phyloP scores from a whole-genome alignment of 2,797 vertebrate species.

The Amblyraja radiata region DNA sequence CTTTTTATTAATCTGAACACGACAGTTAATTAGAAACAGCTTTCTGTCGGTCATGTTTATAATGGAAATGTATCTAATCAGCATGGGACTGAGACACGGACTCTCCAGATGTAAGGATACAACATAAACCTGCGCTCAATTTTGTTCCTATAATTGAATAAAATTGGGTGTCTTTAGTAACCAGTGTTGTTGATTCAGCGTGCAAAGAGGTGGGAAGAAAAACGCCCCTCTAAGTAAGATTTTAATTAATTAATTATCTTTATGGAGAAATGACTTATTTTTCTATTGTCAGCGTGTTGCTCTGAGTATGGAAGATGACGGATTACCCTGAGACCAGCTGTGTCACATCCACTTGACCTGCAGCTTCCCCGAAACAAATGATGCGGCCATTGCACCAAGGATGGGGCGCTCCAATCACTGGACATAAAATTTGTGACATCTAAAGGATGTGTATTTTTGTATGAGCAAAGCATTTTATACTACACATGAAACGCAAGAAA shows the following conservation, averaged over 20 bases:
- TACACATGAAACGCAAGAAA: neutral
- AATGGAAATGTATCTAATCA: neutral
- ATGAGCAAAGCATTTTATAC: conserved; percentile 8
- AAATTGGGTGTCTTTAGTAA: neutral
- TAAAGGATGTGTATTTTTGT: conserved; percentile 30
- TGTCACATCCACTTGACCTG: neutral
- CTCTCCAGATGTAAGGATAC: neutral
- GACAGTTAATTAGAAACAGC: neutral
- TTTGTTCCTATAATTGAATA: too few species aligned
- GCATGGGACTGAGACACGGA: neutral
- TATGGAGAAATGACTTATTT: conserved; percentile 44
- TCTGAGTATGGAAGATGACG: conserved; percentile 90
- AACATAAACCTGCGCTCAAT: neutral
- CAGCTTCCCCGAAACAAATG: neutral
- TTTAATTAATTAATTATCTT: neutral
- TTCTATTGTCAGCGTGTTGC: conserved; percentile 86
- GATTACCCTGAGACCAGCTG: conserved; percentile 72
- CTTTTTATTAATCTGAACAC: neutral
- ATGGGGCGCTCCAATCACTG: neutral
- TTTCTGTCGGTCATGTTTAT: neutral
- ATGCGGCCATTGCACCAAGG: neutral
- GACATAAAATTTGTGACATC: neutral
- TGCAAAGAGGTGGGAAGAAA: neutral
- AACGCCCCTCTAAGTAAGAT: neutral
- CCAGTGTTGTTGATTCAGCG: neutral